Base-by-base conservation (phyloP, 2,797 vertebrate genomes). In the Tokudaia muenninki region DNA sequence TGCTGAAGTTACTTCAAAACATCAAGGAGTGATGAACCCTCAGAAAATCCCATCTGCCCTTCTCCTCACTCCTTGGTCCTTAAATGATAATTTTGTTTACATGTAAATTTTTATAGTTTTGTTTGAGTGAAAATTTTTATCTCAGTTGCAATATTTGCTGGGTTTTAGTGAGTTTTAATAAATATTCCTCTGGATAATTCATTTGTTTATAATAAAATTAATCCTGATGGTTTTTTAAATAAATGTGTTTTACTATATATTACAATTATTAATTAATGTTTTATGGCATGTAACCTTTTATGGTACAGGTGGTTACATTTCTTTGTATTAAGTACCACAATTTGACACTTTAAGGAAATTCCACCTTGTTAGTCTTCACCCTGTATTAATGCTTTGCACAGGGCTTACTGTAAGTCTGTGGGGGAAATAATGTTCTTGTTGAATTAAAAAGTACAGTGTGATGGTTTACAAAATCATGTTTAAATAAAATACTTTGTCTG, bases 1-100 rank as follows among this genome's bases (percentile, higher is more conserved):
- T 99, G 95, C 97, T 99, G 97, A 99, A 99, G 98, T 98, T 99
- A 59, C 99, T 99, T 97, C 99, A 99, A 97, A 99, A 98, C 90
- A 99, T 99, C 98, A 99, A 99, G 98, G 99, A 99, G 96, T 99
- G 72, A 26, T 37, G 67, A 80, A n/a, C 55, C 21, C 0, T 90
- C 87, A 84, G 70, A 47, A 10, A 91, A 63, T 47, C 14, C 61
- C 86, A 1, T 87, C 81, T 77, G 79, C 89, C 86, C 97, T 94
- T 72, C 92, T 5, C 41, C 94, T 93, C 95, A 74, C 91, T 93
- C 94, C 92, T 97, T 52, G 90, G 50, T 90, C 82, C 41, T 88
- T 95, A 31, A 29, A 75, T 96, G 93, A 96, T 83, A 97, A 93
- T 57, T 78, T 95, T 97, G 47, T 93, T 98, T 97, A 97, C 92